These are phyloP conservation scores for Ctenomys sociabilis DNA, from an alignment of 2,113 vertebrate genomes.

Conservation along the genomic window DNA sequence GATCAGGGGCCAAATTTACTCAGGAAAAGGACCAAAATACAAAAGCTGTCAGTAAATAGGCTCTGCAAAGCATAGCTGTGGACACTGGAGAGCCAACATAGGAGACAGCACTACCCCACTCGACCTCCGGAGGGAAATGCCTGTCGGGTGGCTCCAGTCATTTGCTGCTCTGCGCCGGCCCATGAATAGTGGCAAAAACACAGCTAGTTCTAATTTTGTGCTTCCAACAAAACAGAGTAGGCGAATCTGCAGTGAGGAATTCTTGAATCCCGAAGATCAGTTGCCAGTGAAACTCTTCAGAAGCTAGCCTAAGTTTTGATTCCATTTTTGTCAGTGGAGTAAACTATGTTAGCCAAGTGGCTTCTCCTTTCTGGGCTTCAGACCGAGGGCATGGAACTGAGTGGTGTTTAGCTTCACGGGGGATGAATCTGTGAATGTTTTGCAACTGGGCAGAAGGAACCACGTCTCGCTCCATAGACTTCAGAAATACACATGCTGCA, in stretches of 20 bases:
- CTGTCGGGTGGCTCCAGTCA: rapidly evolving
- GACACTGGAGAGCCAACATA: rapidly evolving
- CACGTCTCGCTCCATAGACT: rapidly evolving
- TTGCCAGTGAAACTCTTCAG: rapidly evolving
- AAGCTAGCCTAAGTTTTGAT: rapidly evolving
- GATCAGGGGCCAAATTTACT: neutral
- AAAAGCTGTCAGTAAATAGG: neutral
- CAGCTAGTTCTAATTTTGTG: rapidly evolving
- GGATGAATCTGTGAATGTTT: neutral
- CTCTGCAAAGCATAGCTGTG: rapidly evolving
- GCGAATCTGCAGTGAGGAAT: neutral
- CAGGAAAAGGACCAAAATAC: neutral
- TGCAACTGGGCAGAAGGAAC: neutral
- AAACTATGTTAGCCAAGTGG: rapidly evolving
- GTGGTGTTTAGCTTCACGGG: rapidly evolving
- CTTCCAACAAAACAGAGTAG: neutral
- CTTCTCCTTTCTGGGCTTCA: neutral
- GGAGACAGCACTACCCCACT: neutral
- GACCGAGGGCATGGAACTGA: rapidly evolving
- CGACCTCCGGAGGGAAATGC: rapidly evolving
- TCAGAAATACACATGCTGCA: rapidly evolving
- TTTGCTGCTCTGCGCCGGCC: rapidly evolving
- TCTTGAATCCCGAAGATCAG: rapidly evolving
- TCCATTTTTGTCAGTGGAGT: neutral
- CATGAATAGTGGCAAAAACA: rapidly evolving